Conservation (phyloP, 2,888 invertebrate species). For the Hirtodrosophila duncani region DNA sequence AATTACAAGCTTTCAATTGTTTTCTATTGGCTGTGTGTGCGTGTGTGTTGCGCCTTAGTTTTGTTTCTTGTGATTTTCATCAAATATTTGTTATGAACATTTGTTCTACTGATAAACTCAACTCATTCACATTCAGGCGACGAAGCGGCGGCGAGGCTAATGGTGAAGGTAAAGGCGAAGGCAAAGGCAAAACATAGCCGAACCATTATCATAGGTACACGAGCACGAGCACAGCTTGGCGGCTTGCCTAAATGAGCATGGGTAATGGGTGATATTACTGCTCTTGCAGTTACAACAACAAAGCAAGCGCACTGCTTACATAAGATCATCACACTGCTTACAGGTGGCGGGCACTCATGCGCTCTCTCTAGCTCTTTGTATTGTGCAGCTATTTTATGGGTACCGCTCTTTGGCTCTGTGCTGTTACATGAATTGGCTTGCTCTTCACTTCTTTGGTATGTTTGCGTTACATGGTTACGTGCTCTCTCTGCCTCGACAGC, state of each 20-base stretch:
- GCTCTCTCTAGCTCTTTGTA: too few species aligned
- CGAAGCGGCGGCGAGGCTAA: constrained; percentile 16
- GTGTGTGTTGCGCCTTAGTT: constrained; percentile 3
- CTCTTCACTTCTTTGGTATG: not conserved
- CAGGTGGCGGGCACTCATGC: too few species aligned
- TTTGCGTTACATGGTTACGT: not conserved
- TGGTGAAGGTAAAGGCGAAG: constrained; percentile 30
- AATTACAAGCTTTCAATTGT: constrained; percentile 32
- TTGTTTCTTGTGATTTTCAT: constrained; percentile 39
- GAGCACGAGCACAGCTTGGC: constrained; percentile 37
- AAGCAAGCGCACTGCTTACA: too few species aligned
- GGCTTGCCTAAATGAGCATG: constrained; percentile 27
- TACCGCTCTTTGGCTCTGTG: constrained; percentile 3
- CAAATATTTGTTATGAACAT: constrained; percentile 47
- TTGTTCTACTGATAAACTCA: too few species aligned
- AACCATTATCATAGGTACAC: not conserved
- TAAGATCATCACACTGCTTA: too few species aligned
- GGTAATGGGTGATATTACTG: not conserved
- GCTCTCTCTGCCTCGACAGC: not conserved
- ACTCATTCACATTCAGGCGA: constrained; percentile 18
- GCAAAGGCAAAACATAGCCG: constrained; percentile 28
- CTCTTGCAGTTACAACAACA: not conserved
- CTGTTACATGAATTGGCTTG: constrained; percentile 5
- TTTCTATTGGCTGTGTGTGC: constrained; percentile 3
- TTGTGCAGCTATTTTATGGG: too few species aligned